Percentiles rank a stretch among this genome's conserved stretches.
These are phyloP conservation scores for Anadara kagoshimensis DNA, from an alignment of 1,140 invertebrate genomes.

Conservation along the genomic window DNA sequence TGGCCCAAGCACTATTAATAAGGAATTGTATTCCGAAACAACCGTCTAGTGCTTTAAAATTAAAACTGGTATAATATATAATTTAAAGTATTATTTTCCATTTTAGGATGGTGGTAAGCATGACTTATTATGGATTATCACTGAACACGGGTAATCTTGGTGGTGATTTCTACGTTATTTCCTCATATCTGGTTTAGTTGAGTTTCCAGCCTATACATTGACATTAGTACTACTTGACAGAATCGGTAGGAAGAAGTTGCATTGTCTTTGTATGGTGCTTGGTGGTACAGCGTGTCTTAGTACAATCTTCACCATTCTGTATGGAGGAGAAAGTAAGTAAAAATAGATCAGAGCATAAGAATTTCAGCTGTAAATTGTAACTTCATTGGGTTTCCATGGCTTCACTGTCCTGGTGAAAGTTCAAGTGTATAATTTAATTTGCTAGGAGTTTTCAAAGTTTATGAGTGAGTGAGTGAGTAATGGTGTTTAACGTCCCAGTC, in stretches of 20 bases:
- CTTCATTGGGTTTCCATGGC: too few relatives aligned
- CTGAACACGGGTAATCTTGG: constrained; percentile 63
- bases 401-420: too few relatives aligned
- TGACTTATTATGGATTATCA: constrained; percentile 76
- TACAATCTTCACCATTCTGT: constrained; percentile 58
- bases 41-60: too few relatives aligned
- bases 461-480: too few relatives aligned
- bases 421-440: too few relatives aligned
- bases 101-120: constrained; percentile 57
- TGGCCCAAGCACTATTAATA: too few relatives aligned
- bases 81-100: too few relatives aligned
- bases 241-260: constrained; percentile 53
- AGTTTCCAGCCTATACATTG: constrained; percentile 79
- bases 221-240: constrained; percentile 55
- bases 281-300: constrained; percentile 57
- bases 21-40: too few relatives aligned
- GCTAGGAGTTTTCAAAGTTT: too few relatives aligned
- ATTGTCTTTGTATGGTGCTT: constrained; percentile 56
- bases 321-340: constrained; percentile 48
- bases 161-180: constrained; percentile 67
- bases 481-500: too few relatives aligned
- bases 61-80: too few relatives aligned
- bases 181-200: constrained; percentile 79
- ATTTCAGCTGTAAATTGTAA: too few relatives aligned
- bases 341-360: neutral